Evolutionary conservation across 2,797 vertebrate genomes (phyloP).

Genomic region (Xenentodon cancila): DNA sequence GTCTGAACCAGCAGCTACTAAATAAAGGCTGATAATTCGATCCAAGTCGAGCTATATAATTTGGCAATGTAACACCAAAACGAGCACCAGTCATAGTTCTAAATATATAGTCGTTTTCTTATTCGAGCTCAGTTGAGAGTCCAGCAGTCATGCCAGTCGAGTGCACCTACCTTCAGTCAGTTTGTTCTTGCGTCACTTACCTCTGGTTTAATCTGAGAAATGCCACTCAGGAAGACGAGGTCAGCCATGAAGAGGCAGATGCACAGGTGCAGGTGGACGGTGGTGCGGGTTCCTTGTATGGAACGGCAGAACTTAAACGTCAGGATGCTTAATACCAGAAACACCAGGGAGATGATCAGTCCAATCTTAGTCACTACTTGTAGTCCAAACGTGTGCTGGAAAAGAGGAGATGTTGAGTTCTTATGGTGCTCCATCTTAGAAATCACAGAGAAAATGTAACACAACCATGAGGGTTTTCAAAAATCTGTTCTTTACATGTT

Average conservation of each 20-base stretch:
- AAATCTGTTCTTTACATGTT: too few relatives aligned
- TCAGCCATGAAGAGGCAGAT: conserved; percentile 86
- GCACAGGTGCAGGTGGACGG: conserved; percentile 88
- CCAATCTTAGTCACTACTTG: conserved; percentile 81
- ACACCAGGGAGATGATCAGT: conserved; percentile 83
- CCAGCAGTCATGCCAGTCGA: not conserved
- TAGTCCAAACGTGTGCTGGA: conserved; percentile 68
- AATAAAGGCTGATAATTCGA: too few relatives aligned
- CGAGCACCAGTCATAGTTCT: too few relatives aligned
- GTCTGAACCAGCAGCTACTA: too few relatives aligned
- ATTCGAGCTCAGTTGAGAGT: too few relatives aligned
- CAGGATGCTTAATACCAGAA: conserved; percentile 83
- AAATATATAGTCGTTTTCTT: too few relatives aligned
- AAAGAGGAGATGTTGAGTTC: conserved; percentile 5
- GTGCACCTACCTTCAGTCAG: not conserved
- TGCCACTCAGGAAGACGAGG: conserved; percentile 84
- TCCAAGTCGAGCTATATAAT: too few relatives aligned
- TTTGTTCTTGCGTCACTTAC: conserved; percentile 55
- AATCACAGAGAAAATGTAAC: too few relatives aligned
- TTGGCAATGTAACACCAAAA: too few relatives aligned
- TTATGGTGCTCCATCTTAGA: too few relatives aligned
- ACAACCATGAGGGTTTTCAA: too few relatives aligned
- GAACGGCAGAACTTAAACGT: conserved; percentile 87
- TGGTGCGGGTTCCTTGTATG: conserved; percentile 86
- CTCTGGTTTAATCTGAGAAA: conserved; percentile 71